phyloP scores from a whole-genome alignment of 2,113 vertebrate species.

The Tetrax tetrax region DNA sequence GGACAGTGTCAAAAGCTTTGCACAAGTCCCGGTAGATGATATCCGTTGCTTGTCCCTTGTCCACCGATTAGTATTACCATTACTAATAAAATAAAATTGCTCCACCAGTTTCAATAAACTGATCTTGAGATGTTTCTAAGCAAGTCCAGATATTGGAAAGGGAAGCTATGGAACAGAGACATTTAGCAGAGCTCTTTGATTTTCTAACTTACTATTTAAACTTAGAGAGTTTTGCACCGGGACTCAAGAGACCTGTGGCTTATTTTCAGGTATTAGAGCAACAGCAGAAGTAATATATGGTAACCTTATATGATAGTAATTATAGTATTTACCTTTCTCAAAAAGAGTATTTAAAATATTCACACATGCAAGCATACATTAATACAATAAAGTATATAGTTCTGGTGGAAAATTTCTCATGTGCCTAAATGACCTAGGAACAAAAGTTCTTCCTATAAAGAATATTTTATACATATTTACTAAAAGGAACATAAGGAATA shows the following conservation, averaged over 20 bases:
- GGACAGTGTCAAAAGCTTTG: too few relatives aligned
- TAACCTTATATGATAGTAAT: neutral
- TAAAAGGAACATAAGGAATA: neutral
- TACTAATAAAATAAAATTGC: neutral
- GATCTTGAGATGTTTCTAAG: neutral
- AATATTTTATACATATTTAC: neutral
- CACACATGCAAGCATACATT: neutral
- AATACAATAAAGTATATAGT: neutral
- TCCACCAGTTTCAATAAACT: neutral
- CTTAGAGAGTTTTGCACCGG: neutral
- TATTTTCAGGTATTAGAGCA: neutral
- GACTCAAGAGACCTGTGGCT: neutral
- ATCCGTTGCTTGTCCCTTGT: too few relatives aligned
- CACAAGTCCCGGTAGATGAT: too few relatives aligned
- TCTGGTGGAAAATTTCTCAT: neutral
- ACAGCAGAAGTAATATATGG: neutral
- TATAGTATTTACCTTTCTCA: neutral
- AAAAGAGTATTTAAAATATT: neutral
- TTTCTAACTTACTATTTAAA: neutral
- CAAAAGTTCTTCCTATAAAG: neutral
- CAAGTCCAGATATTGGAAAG: neutral
- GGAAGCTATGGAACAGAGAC: neutral
- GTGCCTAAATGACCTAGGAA: neutral
- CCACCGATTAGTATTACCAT: neutral
- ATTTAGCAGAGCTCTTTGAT: neutral